Conservation (phyloP, 2,888 invertebrate species). For the Theretra japonica region DNA sequence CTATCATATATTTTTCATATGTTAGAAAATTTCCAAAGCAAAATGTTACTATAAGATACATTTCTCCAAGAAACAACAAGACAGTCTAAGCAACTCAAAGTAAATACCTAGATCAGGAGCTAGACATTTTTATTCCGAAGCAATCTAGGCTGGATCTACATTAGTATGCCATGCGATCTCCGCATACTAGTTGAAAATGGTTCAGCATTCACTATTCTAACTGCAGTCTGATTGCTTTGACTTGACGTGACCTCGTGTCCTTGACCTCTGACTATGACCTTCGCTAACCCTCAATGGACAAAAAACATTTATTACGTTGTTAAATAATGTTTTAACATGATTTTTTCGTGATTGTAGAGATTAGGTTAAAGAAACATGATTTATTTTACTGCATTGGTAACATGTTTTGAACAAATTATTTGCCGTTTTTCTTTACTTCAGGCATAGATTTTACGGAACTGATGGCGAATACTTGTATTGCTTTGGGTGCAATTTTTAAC, state of each 20-base stretch:
- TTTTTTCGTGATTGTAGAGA: slow-evolving; percentile 17
- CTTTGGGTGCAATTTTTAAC: too few species aligned
- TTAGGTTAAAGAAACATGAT: background rate
- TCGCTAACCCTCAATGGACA: background rate
- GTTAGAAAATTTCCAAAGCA: too few species aligned
- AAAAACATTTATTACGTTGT: slow-evolving; percentile 18
- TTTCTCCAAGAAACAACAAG: background rate
- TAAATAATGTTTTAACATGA: slow-evolving; percentile 23
- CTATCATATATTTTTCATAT: too few species aligned
- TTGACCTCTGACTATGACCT: slow-evolving; percentile 9
- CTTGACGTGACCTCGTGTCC: slow-evolving; percentile 13
- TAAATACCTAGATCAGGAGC: background rate
- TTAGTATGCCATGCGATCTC: slow-evolving; percentile 18
- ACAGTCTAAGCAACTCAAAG: background rate
- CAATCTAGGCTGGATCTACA: background rate
- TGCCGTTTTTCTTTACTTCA: background rate
- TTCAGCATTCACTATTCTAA: background rate
- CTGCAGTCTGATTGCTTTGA: slow-evolving; percentile 17
- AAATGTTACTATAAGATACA: background rate
- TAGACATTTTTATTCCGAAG: too few species aligned
- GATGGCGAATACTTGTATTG: too few species aligned
- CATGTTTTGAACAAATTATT: background rate
- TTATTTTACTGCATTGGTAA: slow-evolving; percentile 4
- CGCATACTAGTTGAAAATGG: slow-evolving; percentile 1
- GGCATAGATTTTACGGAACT: background rate